phyloP scores from a whole-genome alignment of 2,888 invertebrate genomes.

The Coremacera marginata region DNA sequence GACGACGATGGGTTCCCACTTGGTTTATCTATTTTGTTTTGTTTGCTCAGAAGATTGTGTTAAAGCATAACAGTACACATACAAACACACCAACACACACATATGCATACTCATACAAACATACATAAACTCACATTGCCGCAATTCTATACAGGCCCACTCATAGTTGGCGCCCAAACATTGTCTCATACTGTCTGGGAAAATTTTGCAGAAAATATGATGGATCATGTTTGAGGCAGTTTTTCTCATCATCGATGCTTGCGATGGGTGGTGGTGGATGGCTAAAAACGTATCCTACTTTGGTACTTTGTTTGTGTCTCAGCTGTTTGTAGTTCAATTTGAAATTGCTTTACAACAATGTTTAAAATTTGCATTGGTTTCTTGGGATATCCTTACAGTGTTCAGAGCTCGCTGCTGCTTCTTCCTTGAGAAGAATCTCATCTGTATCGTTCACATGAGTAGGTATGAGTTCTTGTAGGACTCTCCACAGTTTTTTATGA shows the following conservation, averaged over 20 bases:
- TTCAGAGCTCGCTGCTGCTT: neutral
- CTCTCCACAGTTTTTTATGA: constrained; percentile 3
- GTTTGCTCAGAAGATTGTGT: constrained; percentile 47
- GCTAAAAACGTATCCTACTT: neutral
- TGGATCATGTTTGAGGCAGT: constrained; percentile 43
- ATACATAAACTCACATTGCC: neutral
- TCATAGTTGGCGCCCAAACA: neutral
- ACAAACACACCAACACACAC: constrained; percentile 23
- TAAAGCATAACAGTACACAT: constrained; percentile 28
- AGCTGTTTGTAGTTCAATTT: constrained; percentile 44
- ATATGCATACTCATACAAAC: neutral
- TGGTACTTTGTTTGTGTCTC: constrained; percentile 30
- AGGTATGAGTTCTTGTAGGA: neutral
- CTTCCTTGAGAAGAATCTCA: neutral
- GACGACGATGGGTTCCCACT: constrained; percentile 5
- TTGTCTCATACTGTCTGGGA: neutral
- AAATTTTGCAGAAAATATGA: constrained; percentile 37
- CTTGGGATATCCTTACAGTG: neutral
- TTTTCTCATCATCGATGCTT: constrained; percentile 36
- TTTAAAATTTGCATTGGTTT: constrained; percentile 40
- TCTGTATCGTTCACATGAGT: neutral
- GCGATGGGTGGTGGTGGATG: neutral
- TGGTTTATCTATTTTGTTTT: constrained; percentile 46
- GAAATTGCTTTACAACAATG: constrained; percentile 44
- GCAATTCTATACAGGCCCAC: neutral